These are phyloP conservation scores for Champsocephalus esox DNA, from an alignment of 2,797 vertebrate genomes.

Conservation along the genomic window DNA sequence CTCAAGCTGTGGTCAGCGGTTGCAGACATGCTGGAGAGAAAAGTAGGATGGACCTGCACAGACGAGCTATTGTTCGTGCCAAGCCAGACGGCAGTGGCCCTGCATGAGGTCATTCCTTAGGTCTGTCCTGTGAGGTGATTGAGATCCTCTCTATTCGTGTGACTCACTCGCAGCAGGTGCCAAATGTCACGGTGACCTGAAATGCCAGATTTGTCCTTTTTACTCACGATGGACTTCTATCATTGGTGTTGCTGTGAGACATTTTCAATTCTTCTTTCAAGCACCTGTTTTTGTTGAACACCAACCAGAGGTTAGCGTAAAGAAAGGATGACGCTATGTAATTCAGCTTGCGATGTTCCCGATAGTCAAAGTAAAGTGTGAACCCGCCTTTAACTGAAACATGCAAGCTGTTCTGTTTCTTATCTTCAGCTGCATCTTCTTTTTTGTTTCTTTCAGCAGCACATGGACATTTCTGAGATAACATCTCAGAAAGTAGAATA, in stretches of 20 bases:
- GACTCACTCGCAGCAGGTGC: constrained; percentile 61
- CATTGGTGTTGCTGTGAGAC: neutral
- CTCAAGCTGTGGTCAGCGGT: constrained; percentile 75
- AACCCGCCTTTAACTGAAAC: constrained; percentile 20
- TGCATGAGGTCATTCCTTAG: constrained; percentile 72
- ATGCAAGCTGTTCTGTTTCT: neutral
- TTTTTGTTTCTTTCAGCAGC: neutral
- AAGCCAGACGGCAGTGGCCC: constrained; percentile 58
- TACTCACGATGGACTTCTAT: neutral
- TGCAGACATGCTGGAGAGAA: constrained; percentile 63
- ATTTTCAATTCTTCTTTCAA: neutral
- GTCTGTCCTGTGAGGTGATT: constrained; percentile 52
- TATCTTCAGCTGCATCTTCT: neutral
- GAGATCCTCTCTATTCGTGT: constrained; percentile 41
- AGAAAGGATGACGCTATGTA: neutral
- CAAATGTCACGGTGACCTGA: constrained; percentile 10
- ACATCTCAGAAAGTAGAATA: constrained; percentile 2
- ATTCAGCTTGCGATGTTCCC: neutral
- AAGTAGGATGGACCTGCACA: constrained; percentile 62
- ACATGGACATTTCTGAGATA: neutral
- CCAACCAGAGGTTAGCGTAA: constrained; percentile 29
- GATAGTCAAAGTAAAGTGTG: neutral
- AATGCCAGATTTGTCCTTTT: constrained; percentile 18
- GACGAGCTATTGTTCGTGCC: constrained; percentile 76
- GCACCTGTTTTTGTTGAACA: constrained; percentile 37